Evolutionary conservation across 2,113 vertebrate genomes (phyloP), one percentile per base, ranked within the genome.

Genomic region (Actinemys pallida): DNA sequence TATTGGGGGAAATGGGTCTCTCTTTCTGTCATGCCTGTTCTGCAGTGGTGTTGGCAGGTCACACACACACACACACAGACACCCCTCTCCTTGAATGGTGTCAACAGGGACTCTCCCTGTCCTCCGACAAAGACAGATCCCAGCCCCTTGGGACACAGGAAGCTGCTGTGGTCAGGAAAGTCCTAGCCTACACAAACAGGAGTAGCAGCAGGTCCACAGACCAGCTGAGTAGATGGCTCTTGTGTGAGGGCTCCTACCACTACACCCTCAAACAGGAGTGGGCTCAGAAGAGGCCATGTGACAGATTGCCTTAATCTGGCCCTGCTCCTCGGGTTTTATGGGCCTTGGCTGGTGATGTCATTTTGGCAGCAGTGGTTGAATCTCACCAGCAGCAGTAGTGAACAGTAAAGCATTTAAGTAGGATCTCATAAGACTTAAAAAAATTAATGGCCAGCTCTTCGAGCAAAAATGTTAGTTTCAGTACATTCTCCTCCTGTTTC

Each of bases 391-490:
- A 20, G 24, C 31, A 91, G 80, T 88, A 87, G 56, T 78, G 84
- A 79, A 81, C 80, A 90, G 10, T 49, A 85, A 92, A 25, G 35
- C 14, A 80, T 91, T 87, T 85, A 91, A 92, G 89, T 87, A 93
- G 85, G 14, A n/a, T 24, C 90, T 90, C 11, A 7, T 90, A 54
- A 91, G 86, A 91, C 62, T 47, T 90, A 27, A 19, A 84, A 91
- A 95, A 87, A 59, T 31, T 59, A 62, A 65, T 4, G 7, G 31
- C 79, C 65, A 90, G 20, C n/a, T 96, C n/a, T 62, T 95, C 54
- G 94, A 93, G 96, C 96, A 82, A 93, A 96, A 95, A 96, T 90
- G 35, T 84, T 79, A 75, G 84, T 85, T 94, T 96, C 92, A 90
- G 19, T 90, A 52, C 84, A 80, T 86, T 94, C 80, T 82, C 81